Evolutionary conservation across 1,140 invertebrate species (phyloP), one percentile per base, ranked within the genome.

Genomic region (Drosophila ironensis): DNA sequence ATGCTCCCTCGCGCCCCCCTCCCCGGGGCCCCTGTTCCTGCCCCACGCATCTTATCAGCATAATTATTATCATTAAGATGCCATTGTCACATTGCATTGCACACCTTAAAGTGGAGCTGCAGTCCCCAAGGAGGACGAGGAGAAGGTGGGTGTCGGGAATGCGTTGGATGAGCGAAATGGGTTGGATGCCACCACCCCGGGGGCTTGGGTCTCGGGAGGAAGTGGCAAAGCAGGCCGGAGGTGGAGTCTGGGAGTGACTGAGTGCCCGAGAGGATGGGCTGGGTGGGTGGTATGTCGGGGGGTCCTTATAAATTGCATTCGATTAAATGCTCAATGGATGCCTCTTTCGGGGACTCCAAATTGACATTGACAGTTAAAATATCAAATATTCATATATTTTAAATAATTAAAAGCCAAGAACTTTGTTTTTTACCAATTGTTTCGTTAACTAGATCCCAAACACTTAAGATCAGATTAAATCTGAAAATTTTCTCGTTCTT

Each of bases 61-160:
- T 81, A 82, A 81, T 81, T 82, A 81, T 81, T 57, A 63, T 82
- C 67, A 81, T 81, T 81, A 82, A 72, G 61, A 63, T 81, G 68
- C 72, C 77, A 82, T 81, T 81, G 77, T 82, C 77, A 69, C 72
- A 77, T 77, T 40, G 75, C 63, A 68, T 44, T 71, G 46, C 76
- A 75, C 71, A 80, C 71, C 76, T 72, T 47, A 63, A 66, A 71
- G 44, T 60, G 53, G 44, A 70, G 44, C 67, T 40, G 56, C 3
- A 12, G 24, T 17, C 27, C 30, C 20, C 16, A 20, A 40, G 42
- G 37, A 24, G 35, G 38, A 22, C 19, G 19, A 28, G 47, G 37
- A n/a, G 37, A 27, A 12, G 37, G n/a, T 11, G 12, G 1, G 7
- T 3, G 12, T 11, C 44, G 9, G 27, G 52, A 28, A 47, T 61